Conservation (phyloP, 2,113 vertebrate species). For the Corythoichthys haematopterus region DNA sequence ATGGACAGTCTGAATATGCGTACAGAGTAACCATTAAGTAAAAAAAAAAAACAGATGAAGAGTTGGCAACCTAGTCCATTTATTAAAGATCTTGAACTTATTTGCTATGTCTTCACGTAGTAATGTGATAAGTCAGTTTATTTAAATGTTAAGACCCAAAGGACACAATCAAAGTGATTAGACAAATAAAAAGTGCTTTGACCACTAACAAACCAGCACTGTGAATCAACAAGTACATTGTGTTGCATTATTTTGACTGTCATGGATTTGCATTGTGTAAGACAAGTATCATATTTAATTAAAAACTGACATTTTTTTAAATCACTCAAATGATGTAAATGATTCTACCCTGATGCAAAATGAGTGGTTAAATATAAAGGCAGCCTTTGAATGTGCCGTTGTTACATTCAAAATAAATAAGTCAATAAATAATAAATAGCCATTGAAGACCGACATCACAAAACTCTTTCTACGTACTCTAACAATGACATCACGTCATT, state of each 20-base stretch:
- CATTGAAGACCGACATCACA: constrained; percentile 24
- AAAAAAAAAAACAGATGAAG: neutral
- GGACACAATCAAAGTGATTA: constrained; percentile 51
- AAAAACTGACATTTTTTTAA: neutral
- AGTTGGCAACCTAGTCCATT: neutral
- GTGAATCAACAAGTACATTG: constrained; percentile 16
- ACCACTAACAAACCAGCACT: constrained; percentile 24
- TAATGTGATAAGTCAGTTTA: constrained; percentile 36
- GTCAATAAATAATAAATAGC: constrained; percentile 59
- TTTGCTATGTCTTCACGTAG: too few species aligned
- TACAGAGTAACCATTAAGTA: too few species aligned
- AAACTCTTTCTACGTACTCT: constrained; percentile 29
- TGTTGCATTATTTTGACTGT: constrained; percentile 20
- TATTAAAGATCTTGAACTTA: neutral
- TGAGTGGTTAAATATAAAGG: constrained; percentile 27
- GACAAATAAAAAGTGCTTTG: constrained; percentile 46
- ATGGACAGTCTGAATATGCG: too few species aligned
- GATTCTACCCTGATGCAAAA: neutral
- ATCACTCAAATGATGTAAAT: constrained; percentile 28
- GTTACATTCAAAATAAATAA: constrained; percentile 64
- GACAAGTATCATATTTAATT: too few species aligned
- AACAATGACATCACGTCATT: too few species aligned
- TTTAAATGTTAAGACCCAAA: constrained; percentile 47
- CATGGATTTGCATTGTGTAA: constrained; percentile 3
- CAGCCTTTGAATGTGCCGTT: constrained; percentile 34